phyloP scores from a whole-genome alignment of 2,797 vertebrate genomes.

The Onychomys arenicola region DNA sequence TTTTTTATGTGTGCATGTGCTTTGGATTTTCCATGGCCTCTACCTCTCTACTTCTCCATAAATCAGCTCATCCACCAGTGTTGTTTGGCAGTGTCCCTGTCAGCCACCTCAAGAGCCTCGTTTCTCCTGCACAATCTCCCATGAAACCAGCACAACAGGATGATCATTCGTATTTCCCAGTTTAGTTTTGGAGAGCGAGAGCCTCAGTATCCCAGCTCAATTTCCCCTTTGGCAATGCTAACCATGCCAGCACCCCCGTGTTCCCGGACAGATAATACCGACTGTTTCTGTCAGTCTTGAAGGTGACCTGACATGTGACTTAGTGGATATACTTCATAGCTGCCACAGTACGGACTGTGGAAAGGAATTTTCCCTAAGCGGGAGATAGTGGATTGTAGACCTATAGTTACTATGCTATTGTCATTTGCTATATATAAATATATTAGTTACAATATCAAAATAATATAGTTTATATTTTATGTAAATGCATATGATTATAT shows the following conservation, averaged over 20 bases:
- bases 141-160: background rate
- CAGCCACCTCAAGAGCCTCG: background rate
- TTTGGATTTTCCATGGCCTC: background rate
- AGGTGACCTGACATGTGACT: background rate
- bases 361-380: background rate
- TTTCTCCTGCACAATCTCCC: background rate
- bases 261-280: too few species aligned
- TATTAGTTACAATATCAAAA: background rate
- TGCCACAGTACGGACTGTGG: background rate
- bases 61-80: background rate
- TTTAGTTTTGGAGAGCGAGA: background rate
- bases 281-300: background rate
- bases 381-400: background rate
- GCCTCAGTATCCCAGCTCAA: background rate
- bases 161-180: background rate
- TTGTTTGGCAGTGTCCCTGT: background rate
- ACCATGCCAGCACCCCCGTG: background rate
- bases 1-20: too few species aligned
- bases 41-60: background rate
- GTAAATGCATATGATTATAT: background rate
- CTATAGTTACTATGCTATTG: background rate
- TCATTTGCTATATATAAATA: background rate
- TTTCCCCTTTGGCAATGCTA: background rate
- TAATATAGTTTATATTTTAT: background rate
- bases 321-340: background rate